Evolutionary conservation across 2,888 invertebrate genomes (phyloP).

Genomic region (Plemyria rubiginata): DNA sequence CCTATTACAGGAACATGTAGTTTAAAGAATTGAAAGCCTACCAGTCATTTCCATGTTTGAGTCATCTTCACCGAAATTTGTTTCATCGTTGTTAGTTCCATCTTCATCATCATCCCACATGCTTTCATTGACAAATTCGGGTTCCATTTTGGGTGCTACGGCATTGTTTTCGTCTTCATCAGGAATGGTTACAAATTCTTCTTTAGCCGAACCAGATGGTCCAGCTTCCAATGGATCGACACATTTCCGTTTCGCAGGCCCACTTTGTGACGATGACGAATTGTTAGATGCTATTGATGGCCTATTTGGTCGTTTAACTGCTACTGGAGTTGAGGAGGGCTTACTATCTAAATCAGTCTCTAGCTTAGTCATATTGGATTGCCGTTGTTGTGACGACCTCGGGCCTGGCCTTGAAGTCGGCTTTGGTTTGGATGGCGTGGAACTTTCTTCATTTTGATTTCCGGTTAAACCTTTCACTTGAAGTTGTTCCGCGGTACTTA

Average conservation of each 20-base stretch:
- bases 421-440: conserved; percentile 85
- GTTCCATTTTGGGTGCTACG: conserved; percentile 88
- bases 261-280: conserved; percentile 85
- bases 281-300: conserved; percentile 87
- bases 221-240: conserved; percentile 87
- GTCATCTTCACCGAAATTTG: conserved; percentile 87
- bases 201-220: conserved; percentile 83
- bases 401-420: conserved; percentile 86
- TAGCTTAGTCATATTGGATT: conserved; percentile 86
- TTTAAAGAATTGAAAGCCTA: conserved; percentile 44
- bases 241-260: conserved; percentile 84
- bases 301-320: conserved; percentile 87
- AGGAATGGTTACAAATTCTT: conserved; percentile 82
- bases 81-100: conserved; percentile 86
- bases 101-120: conserved; percentile 86
- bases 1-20: too few species aligned
- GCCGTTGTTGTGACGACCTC: conserved; percentile 87
- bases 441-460: conserved; percentile 86
- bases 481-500: conserved; percentile 89
- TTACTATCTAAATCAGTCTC: conserved; percentile 86
- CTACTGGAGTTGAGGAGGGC: conserved; percentile 86
- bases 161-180: conserved; percentile 83
- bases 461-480: conserved; percentile 89
- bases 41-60: conserved; percentile 87
- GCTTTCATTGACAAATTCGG: conserved; percentile 87